phyloP scores from a whole-genome alignment of 2,888 invertebrate genomes.

The Cordilura impudica region DNA sequence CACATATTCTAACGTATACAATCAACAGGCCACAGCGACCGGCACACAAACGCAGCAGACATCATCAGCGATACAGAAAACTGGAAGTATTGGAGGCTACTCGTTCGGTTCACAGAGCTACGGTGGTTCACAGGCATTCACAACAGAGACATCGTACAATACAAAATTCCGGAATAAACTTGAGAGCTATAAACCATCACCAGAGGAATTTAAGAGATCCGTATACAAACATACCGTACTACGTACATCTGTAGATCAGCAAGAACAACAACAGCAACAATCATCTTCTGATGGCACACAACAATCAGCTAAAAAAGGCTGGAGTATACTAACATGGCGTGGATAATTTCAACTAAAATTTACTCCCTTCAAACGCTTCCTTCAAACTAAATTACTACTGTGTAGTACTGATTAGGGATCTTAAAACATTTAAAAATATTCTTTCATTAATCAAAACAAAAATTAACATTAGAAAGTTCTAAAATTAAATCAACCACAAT shows the following conservation, averaged over 20 bases:
- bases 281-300: slow-evolving; percentile 73
- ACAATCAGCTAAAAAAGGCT: slow-evolving; percentile 68
- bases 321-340: slow-evolving; percentile 74
- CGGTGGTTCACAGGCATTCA: slow-evolving; percentile 69
- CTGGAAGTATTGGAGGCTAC: slow-evolving; percentile 63
- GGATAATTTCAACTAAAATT: slow-evolving; percentile 64
- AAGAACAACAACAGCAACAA: slow-evolving; percentile 27
- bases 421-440: not conserved
- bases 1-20: slow-evolving; percentile 32
- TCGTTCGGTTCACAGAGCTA: slow-evolving; percentile 68
- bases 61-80: slow-evolving; percentile 44
- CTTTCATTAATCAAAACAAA: slow-evolving; percentile 23
- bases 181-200: slow-evolving; percentile 71
- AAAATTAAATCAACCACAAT: not conserved
- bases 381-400: slow-evolving; percentile 72
- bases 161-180: slow-evolving; percentile 69
- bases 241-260: slow-evolving; percentile 70
- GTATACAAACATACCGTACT: slow-evolving; percentile 73
- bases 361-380: not conserved
- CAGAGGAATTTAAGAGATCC: slow-evolving; percentile 72
- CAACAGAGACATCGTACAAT: slow-evolving; percentile 68
- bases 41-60: slow-evolving; percentile 48
- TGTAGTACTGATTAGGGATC: slow-evolving; percentile 70
- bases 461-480: slow-evolving; percentile 4
- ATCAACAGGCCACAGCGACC: slow-evolving; percentile 78